Percentiles rank a stretch among this genome's conserved stretches.
These are phyloP conservation scores for Dreissena polymorpha DNA, from an alignment of 1,140 invertebrate species.

Conservation along the genomic window DNA sequence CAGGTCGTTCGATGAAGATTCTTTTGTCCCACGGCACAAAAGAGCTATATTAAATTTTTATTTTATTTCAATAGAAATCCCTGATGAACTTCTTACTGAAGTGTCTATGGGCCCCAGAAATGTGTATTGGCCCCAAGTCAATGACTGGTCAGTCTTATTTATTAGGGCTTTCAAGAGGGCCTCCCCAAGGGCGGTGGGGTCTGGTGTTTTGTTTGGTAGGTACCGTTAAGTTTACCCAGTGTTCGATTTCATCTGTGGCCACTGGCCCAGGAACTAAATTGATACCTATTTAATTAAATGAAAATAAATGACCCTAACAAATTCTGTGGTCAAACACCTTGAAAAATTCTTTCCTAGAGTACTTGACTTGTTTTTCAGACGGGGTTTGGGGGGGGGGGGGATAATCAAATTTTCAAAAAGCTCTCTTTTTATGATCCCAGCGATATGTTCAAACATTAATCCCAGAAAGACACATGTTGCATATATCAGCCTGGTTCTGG, in stretches of 20 bases:
- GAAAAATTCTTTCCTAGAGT: too few species aligned
- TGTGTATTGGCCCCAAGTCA: background rate
- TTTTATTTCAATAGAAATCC: conserved; percentile 21
- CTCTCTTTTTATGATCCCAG: too few species aligned
- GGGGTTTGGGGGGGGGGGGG: too few species aligned
- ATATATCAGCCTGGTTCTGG: too few species aligned
- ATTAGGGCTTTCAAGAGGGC: background rate
- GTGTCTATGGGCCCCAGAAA: background rate
- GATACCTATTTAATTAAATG: background rate
- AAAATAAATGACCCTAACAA: too few species aligned
- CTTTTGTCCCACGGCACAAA: conserved; percentile 27
- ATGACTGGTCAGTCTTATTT: background rate
- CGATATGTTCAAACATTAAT: too few species aligned
- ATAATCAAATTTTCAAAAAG: too few species aligned
- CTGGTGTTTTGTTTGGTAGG: background rate
- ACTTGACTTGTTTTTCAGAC: too few species aligned
- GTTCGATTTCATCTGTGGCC: background rate
- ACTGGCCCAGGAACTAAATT: background rate
- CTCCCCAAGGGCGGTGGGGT: background rate
- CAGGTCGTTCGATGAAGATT: background rate
- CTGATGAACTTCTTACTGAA: conserved; percentile 25
- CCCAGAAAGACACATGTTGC: too few species aligned
- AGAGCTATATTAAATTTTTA: conserved; percentile 40
- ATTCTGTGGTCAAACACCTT: too few species aligned
- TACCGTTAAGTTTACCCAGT: conserved; percentile 9